These are phyloP conservation scores for Zaprionus ornatus DNA, from an alignment of 1,140 invertebrate species.

Conservation along the genomic window DNA sequence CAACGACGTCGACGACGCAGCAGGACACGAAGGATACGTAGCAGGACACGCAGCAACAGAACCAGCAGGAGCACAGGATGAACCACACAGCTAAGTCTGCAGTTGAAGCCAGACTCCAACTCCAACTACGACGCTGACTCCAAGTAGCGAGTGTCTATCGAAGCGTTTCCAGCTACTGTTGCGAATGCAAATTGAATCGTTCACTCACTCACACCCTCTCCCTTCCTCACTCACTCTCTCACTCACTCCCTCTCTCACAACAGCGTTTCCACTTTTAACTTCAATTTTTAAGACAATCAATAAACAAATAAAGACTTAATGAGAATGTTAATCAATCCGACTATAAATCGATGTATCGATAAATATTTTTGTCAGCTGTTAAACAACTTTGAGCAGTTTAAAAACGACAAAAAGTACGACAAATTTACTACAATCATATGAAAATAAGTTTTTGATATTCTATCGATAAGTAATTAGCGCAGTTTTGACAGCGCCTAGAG, in stretches of 20 bases:
- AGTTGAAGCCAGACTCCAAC: constrained; percentile 7
- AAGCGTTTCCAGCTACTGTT: constrained; percentile 46
- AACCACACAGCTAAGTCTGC: background rate
- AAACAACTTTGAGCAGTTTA: background rate
- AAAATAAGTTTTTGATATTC: background rate
- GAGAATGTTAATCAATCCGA: background rate
- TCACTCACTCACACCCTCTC: background rate
- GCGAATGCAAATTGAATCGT: constrained; percentile 49
- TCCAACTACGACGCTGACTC: background rate
- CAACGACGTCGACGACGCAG: constrained; percentile 41
- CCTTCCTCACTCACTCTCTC: too few relatives aligned
- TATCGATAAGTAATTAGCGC: background rate
- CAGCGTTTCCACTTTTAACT: background rate
- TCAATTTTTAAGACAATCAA: background rate
- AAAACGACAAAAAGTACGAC: background rate
- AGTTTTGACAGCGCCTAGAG: too few relatives aligned
- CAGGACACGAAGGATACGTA: constrained; percentile 18
- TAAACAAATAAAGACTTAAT: background rate
- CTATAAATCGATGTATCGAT: background rate
- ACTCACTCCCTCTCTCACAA: background rate
- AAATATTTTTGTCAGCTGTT: background rate
- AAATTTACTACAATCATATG: background rate
- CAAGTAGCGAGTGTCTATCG: constrained; percentile 43
- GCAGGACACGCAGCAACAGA: background rate
- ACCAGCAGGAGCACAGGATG: constrained; percentile 1